phyloP scores from a whole-genome alignment of 2,888 invertebrate species.

The Campaea margaritaria region DNA sequence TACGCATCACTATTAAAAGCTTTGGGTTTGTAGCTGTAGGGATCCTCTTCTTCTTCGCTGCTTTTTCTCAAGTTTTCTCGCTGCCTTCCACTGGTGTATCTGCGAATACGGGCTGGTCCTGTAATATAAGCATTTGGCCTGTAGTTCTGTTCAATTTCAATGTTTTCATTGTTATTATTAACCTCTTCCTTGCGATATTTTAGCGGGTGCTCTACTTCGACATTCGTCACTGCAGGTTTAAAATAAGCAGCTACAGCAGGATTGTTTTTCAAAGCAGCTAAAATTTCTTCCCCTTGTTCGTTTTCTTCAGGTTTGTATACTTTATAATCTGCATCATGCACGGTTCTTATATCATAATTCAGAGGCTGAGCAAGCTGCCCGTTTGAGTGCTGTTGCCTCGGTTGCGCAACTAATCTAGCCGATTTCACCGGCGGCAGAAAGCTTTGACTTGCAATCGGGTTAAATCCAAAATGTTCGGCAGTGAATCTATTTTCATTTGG shows the following conservation, averaged over 20 bases:
- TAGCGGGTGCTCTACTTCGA: conserved; percentile 76
- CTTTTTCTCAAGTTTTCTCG: conserved; percentile 68
- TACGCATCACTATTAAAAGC: conserved; percentile 79
- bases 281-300: conserved; percentile 72
- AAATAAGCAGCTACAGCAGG: conserved; percentile 77
- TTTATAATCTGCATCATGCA: conserved; percentile 80
- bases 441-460: conserved; percentile 79
- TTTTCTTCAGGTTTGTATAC: conserved; percentile 78
- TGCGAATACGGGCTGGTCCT: conserved; percentile 76
- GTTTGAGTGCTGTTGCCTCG: conserved; percentile 52
- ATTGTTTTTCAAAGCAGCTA: conserved; percentile 76
- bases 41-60: conserved; percentile 74
- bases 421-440: conserved; percentile 66
- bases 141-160: conserved; percentile 74
- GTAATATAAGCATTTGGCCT: conserved; percentile 80
- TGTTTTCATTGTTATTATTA: conserved; percentile 55
- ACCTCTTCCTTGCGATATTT: conserved; percentile 75
- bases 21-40: conserved; percentile 83
- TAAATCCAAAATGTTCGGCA: conserved; percentile 77
- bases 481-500: conserved; percentile 74
- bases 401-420: conserved; percentile 66
- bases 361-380: conserved; percentile 67
- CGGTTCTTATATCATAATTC: conserved; percentile 77
- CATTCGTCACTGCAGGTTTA: conserved; percentile 73
- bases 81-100: conserved; percentile 79